Percentiles rank a stretch among this genome's conserved stretches.
These are phyloP conservation scores for Olivierus martensii DNA, from an alignment of 1,140 invertebrate genomes.

Conservation along the genomic window DNA sequence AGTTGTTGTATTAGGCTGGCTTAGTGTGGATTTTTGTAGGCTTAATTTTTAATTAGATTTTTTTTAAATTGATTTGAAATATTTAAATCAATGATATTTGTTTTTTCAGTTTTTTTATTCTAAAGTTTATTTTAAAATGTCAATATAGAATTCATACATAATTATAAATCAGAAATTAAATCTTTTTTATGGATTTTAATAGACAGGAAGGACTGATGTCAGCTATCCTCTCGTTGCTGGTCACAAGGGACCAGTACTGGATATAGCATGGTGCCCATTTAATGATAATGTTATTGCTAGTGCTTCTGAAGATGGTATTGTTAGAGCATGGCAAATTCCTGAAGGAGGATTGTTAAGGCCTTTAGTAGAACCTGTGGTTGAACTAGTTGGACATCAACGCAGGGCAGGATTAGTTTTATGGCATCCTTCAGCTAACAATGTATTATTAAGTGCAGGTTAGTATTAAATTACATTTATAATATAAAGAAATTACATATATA, in stretches of 20 bases:
- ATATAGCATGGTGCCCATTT: conserved; percentile 98
- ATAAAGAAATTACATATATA: too few relatives aligned
- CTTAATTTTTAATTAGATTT: too few relatives aligned
- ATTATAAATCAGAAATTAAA: too few relatives aligned
- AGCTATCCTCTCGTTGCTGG: conserved; percentile 92
- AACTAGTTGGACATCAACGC: conserved; percentile 83
- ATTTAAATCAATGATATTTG: too few relatives aligned
- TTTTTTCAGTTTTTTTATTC: too few relatives aligned
- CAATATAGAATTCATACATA: too few relatives aligned
- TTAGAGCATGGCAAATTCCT: conserved; percentile 97
- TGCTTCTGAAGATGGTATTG: conserved; percentile 93
- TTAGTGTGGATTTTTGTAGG: too few relatives aligned
- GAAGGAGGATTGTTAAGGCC: conserved; percentile 64
- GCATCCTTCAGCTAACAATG: conserved; percentile 94
- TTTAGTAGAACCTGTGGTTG: conserved; percentile 85
- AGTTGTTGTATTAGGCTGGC: too few relatives aligned
- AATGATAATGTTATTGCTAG: conserved; percentile 98
- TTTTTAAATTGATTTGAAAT: too few relatives aligned
- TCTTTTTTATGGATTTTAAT: too few relatives aligned
- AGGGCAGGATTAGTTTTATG: conserved; percentile 89
- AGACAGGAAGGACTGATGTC: conserved; percentile 86
- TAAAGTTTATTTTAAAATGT: too few relatives aligned
- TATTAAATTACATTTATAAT: not conserved
- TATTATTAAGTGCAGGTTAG: conserved; percentile 71
- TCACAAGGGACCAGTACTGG: conserved; percentile 94